These are phyloP conservation scores for Rhizomys pruinosus DNA, from an alignment of 2,113 vertebrate species.

Conservation along the genomic window DNA sequence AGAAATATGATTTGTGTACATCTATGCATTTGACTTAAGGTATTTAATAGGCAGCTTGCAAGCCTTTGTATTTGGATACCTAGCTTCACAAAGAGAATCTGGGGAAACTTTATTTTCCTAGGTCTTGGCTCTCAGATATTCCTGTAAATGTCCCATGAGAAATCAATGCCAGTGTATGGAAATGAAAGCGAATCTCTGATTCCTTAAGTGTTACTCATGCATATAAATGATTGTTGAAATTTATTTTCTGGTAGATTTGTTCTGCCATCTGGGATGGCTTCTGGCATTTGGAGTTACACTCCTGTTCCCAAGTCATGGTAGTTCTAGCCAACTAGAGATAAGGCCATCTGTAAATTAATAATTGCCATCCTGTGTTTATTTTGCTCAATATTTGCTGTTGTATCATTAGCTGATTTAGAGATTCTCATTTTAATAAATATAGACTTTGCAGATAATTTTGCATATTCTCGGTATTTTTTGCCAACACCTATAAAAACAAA, in stretches of 20 bases:
- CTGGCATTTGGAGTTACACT: slow-evolving; percentile 80
- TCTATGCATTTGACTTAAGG: slow-evolving; percentile 67
- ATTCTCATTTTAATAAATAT: slow-evolving; percentile 66
- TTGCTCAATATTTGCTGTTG: slow-evolving; percentile 70
- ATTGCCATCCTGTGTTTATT: slow-evolving; percentile 82
- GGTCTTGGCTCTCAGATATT: slow-evolving; percentile 76
- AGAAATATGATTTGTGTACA: slow-evolving; percentile 8
- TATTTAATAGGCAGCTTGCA: slow-evolving; percentile 80
- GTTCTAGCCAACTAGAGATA: slow-evolving; percentile 82
- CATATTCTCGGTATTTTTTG: slow-evolving; percentile 54
- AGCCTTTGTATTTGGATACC: slow-evolving; percentile 54
- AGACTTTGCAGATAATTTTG: slow-evolving; percentile 22
- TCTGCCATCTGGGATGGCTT: slow-evolving; percentile 83
- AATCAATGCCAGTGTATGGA: slow-evolving; percentile 30
- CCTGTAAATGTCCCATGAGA: slow-evolving; percentile 77
- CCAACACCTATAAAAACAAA: slow-evolving; percentile 30
- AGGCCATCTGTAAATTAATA: slow-evolving; percentile 86
- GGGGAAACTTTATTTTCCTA: slow-evolving; percentile 72
- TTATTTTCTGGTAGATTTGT: slow-evolving; percentile 76
- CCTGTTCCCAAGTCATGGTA: slow-evolving; percentile 82
- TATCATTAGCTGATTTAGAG: slow-evolving; percentile 72
- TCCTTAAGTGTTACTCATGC: slow-evolving; percentile 80
- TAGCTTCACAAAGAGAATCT: slow-evolving; percentile 74
- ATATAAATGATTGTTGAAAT: slow-evolving; percentile 84
- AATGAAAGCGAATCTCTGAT: slow-evolving; percentile 80